Evolutionary conservation across 92 coral and sea anemone genomes (phyloP).

Genomic region (Metridium senile): DNA sequence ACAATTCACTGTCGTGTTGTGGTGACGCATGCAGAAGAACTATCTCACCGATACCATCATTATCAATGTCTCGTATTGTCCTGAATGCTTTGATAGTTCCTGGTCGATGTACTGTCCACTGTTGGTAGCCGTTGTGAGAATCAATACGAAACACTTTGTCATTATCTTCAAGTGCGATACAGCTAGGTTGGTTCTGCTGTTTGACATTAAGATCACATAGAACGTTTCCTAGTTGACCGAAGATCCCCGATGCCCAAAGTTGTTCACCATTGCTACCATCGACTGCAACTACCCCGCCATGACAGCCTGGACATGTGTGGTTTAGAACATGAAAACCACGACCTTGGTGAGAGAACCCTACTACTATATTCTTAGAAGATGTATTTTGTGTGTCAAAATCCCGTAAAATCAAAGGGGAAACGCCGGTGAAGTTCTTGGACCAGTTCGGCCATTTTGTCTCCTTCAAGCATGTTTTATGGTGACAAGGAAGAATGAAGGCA

Average conservation of each 20-base stretch:
- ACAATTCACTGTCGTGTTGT: not conserved
- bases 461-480: slow-evolving; percentile 61
- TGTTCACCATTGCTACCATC: slow-evolving; percentile 43
- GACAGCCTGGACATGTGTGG: slow-evolving; percentile 46
- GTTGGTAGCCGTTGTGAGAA: slow-evolving; percentile 41
- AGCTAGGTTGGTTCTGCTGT: slow-evolving; percentile 28
- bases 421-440: slow-evolving; percentile 55
- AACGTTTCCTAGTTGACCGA: slow-evolving; percentile 40
- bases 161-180: slow-evolving; percentile 48
- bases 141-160: slow-evolving; percentile 34
- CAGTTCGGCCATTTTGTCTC: slow-evolving; percentile 52
- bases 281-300: slow-evolving; percentile 42
- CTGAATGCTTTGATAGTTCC: slow-evolving; percentile 46
- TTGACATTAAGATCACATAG: slow-evolving; percentile 39
- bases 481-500: slow-evolving; percentile 84
- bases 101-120: slow-evolving; percentile 46
- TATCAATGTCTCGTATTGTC: slow-evolving; percentile 45
- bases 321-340: slow-evolving; percentile 24
- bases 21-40: slow-evolving; percentile 17
- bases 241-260: slow-evolving; percentile 45
- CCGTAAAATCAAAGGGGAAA: slow-evolving; percentile 37
- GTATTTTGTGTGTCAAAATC: slow-evolving; percentile 20
- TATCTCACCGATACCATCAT: slow-evolving; percentile 57
- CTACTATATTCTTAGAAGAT: slow-evolving; percentile 27
- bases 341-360: slow-evolving; percentile 21